Percentiles rank a stretch among this genome's conserved stretches.
These are phyloP conservation scores for Pecten maximus DNA, from an alignment of 2,888 invertebrate species.

Conservation along the genomic window DNA sequence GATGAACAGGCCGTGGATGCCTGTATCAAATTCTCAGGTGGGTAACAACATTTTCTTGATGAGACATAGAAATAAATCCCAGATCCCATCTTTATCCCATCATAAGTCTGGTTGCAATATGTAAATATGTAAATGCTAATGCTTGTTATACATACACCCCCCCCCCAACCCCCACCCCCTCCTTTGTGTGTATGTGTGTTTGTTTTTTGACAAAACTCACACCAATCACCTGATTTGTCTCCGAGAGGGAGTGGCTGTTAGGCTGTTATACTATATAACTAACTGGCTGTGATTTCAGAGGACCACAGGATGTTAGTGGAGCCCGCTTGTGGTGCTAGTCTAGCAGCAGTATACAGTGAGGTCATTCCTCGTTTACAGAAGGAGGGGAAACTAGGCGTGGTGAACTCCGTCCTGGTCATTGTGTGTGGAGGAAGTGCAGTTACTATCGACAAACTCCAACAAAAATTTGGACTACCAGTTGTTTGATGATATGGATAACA, in stretches of 20 bases:
- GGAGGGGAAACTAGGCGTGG: constrained; percentile 69
- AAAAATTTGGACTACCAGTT: constrained; percentile 76
- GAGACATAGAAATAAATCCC: too few relatives aligned
- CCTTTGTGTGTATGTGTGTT: too few relatives aligned
- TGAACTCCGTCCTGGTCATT: constrained; percentile 81
- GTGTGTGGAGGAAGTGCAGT: constrained; percentile 85
- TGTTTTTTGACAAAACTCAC: too few relatives aligned
- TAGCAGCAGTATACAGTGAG: constrained; percentile 83
- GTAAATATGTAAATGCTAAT: too few relatives aligned
- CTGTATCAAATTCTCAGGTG: constrained; percentile 82
- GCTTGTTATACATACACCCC: too few relatives aligned
- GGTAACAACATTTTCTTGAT: too few relatives aligned
- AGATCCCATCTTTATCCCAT: too few relatives aligned
- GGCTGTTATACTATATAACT: too few relatives aligned
- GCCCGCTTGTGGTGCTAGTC: constrained; percentile 84
- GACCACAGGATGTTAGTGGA: constrained; percentile 84
- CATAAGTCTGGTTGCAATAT: too few relatives aligned
- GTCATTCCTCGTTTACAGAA: constrained; percentile 77
- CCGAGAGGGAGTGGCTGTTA: too few relatives aligned
- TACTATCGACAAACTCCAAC: constrained; percentile 85
- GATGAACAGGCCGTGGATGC: constrained; percentile 83
- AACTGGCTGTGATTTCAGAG: constrained; percentile 76
- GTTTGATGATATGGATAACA: not conserved
- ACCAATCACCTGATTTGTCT: too few relatives aligned
- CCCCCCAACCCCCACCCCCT: too few relatives aligned